Base-by-base conservation (phyloP, 2,113 vertebrate species). In the Thermophis baileyi region DNA sequence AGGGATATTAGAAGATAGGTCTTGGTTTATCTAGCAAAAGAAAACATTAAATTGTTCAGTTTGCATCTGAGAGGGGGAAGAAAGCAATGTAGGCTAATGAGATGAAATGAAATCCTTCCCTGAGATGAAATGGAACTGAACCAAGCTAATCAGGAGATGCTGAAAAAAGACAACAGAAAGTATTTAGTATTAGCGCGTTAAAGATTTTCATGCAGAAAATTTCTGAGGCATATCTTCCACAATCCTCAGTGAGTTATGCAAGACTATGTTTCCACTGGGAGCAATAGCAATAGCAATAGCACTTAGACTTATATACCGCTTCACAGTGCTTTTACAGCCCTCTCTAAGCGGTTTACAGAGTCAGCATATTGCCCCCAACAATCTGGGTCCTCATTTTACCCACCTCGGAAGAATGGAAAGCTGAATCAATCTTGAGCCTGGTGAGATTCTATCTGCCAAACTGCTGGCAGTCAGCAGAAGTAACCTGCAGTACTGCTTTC, bases 41-140 rank as follows among this genome's bases (percentile, higher is more conserved):
- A 51, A 93, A 63, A 54, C 92, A 90, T 47, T 53, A 87, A 93
- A 93, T 90, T 93, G 92, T 90, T 86, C 89, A 86, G 54, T 89
- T 93, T 90, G 92, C 50, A 50, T 63, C 30, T 50, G 89, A 63
- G 81, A 87, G 44, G 46, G 9, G 54, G 54, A 63, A 57, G 87
- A n/a, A 87, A 20, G 50, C 40, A 53, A 18, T 57, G 54, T 12
- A 20, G n/a, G 46, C 74, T 90, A 90, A 93, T 93, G 92, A 93
- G 46, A 12, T 74, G 10, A 18, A 63, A 85, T 35, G 4, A 47
- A 44, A 53, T 54, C 53, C 30, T n/a, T 44, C 53, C 16, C 74
- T 40, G 30, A 40, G 63, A 89, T 54, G 16, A 12, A 90, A 44
- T 18, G 11, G 88, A 49, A 46, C 27, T 40, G 50, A 86, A 90